Evolutionary conservation across 2,888 invertebrate genomes (phyloP).

Genomic region (Idaea aversata): DNA sequence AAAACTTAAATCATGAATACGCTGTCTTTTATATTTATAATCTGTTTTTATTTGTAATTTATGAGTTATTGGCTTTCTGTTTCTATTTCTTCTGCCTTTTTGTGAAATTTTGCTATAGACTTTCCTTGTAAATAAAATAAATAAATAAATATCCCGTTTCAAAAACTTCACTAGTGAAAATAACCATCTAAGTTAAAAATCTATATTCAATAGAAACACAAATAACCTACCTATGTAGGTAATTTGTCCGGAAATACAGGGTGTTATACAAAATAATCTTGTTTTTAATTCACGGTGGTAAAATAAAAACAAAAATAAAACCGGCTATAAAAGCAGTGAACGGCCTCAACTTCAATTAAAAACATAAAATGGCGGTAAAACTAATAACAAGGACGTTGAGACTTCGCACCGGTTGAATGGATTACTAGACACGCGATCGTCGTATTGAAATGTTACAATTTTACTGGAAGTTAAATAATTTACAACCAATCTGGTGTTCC

Average conservation of each 20-base stretch:
- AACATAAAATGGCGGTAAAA: slow-evolving; percentile 57
- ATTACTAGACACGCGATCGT: background rate
- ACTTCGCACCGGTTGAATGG: background rate
- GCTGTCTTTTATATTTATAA: too few species aligned
- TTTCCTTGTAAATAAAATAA: too few species aligned
- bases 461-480: background rate
- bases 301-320: slow-evolving; percentile 42
- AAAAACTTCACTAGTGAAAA: too few species aligned
- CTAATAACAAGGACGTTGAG: slow-evolving; percentile 45
- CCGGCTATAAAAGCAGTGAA: slow-evolving; percentile 45
- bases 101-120: too few species aligned
- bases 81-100: too few species aligned
- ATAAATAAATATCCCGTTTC: too few species aligned
- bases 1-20: too few species aligned
- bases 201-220: slow-evolving; percentile 23
- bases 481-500: background rate
- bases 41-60: too few species aligned
- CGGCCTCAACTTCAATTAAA: slow-evolving; percentile 62
- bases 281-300: slow-evolving; percentile 34
- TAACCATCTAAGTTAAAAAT: slow-evolving; percentile 5
- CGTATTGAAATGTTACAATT: background rate
- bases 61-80: too few species aligned
- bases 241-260: slow-evolving; percentile 25
- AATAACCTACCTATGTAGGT: slow-evolving; percentile 8
- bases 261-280: slow-evolving; percentile 29